phyloP scores from a whole-genome alignment of 2,797 vertebrate species.

The Sus cebifrons region DNA sequence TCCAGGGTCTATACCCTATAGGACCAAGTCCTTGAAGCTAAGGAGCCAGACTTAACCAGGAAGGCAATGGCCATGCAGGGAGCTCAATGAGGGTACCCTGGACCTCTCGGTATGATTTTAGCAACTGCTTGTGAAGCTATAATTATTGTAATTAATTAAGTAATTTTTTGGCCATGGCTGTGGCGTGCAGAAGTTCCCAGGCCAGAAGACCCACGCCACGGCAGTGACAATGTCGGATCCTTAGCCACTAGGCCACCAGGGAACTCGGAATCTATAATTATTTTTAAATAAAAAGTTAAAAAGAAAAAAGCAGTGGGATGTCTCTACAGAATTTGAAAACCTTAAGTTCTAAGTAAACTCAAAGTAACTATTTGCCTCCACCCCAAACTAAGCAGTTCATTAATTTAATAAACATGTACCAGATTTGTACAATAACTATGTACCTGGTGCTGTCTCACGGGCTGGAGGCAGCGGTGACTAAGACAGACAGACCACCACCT shows the following conservation, averaged over 20 bases:
- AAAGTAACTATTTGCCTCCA: neutral
- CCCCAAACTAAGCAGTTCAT: neutral
- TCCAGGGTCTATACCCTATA: rapidly evolving
- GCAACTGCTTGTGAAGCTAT: neutral
- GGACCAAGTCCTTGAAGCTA: neutral
- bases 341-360: neutral
- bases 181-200: no score
- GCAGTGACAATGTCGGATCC: no score
- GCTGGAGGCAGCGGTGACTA: neutral
- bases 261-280: neutral
- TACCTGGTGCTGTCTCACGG: neutral
- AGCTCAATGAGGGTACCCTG: neutral
- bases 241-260: no score
- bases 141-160: conserved; percentile 2
- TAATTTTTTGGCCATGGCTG: no score
- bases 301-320: neutral
- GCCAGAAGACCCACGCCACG: no score
- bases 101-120: neutral
- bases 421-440: neutral
- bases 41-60: neutral
- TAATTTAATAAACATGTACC: neutral
- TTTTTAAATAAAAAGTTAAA: conserved; percentile 1
- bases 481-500: neutral
- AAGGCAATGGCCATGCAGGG: rapidly evolving
- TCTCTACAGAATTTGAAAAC: neutral